Conservation (phyloP, 2,888 invertebrate species). For the Acanthosepion esculentum region DNA sequence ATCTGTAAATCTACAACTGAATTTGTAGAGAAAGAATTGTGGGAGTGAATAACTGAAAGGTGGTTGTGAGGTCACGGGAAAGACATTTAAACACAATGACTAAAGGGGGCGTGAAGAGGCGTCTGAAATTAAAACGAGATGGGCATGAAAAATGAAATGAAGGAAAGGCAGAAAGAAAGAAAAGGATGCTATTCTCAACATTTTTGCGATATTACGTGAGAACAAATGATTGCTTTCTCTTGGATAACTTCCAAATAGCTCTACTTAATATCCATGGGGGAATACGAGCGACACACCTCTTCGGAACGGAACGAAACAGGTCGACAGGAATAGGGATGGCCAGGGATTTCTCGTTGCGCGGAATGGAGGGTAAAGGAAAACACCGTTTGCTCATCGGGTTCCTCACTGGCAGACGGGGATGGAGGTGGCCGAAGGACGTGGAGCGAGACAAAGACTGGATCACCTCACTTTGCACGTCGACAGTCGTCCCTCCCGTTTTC, state of each 20-base stretch:
- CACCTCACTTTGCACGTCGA: background rate
- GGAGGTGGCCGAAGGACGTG: background rate
- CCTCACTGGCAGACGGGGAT: too few relatives aligned
- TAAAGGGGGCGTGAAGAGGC: too few relatives aligned
- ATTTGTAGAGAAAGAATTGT: too few relatives aligned
- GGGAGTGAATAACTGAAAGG: too few relatives aligned
- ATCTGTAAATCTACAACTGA: too few relatives aligned
- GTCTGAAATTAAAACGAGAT: too few relatives aligned
- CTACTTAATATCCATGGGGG: background rate
- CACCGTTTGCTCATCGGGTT: background rate
- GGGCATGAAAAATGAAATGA: background rate
- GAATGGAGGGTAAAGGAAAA: background rate
- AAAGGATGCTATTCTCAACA: background rate
- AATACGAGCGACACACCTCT: too few relatives aligned
- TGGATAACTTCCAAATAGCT: background rate
- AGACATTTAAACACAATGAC: too few relatives aligned
- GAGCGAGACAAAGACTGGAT: background rate
- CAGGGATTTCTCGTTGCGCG: background rate
- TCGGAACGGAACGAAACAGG: conserved; percentile 8
- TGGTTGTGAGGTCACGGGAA: too few relatives aligned
- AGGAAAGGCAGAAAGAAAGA: background rate
- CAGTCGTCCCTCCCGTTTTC: background rate
- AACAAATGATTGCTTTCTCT: background rate
- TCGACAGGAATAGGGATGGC: background rate
- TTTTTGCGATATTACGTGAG: background rate